Evolutionary conservation across 2,797 vertebrate species (phyloP).

Genomic region (Lemur catta): DNA sequence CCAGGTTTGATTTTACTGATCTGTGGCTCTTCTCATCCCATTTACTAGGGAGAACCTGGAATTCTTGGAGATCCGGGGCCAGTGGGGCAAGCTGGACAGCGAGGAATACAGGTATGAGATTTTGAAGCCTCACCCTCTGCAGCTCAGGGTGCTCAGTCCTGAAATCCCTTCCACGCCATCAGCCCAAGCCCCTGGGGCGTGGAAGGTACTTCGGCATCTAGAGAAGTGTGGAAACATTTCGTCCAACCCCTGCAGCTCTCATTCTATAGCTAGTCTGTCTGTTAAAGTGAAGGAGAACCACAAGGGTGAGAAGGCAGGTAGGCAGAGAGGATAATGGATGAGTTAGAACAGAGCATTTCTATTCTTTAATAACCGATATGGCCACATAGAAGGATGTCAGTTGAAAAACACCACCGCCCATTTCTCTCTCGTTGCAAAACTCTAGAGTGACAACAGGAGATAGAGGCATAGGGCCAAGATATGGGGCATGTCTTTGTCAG

Average conservation of each 20-base stretch:
- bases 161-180: too few relatives aligned
- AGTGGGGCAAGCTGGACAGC: conserved; percentile 85
- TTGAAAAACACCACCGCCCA: background rate
- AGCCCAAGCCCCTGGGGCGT: background rate
- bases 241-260: background rate
- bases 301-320: rapidly evolving
- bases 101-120: conserved; percentile 83
- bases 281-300: background rate
- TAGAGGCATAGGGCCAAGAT: background rate
- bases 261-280: background rate
- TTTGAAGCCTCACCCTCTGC: background rate
- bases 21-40: background rate
- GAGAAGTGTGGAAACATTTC: background rate
- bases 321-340: background rate
- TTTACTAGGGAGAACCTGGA: conserved; percentile 90
- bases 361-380: background rate
- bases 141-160: background rate
- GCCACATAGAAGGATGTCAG: background rate
- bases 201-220: background rate
- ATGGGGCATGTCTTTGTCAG: background rate
- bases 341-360: background rate
- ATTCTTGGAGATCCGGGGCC: conserved; percentile 86
- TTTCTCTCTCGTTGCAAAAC: background rate
- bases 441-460: background rate
- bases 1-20: background rate